These are phyloP conservation scores for Riptortus pedestris DNA, from an alignment of 1,140 invertebrate species.

Conservation along the genomic window DNA sequence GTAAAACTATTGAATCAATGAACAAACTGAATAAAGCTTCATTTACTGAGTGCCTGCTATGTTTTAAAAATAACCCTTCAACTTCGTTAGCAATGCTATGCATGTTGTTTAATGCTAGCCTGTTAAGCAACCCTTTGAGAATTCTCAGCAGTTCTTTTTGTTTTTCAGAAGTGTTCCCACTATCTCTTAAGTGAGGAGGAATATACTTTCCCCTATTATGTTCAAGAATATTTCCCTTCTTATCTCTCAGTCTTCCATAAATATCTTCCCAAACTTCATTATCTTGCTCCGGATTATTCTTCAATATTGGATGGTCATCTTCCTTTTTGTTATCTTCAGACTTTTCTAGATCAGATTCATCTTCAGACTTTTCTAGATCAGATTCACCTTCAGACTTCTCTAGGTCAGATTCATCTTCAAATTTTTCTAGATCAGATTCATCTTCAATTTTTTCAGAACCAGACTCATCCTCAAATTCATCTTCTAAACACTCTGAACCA, in stretches of 20 bases:
- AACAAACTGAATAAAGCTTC: constrained; percentile 58
- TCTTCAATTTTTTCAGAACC: constrained; percentile 30
- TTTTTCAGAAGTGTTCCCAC: constrained; percentile 36
- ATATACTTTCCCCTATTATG: constrained; percentile 57
- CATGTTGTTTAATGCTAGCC: constrained; percentile 79
- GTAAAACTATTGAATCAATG: constrained; percentile 52
- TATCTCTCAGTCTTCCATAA: constrained; percentile 75
- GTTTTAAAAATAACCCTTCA: constrained; percentile 59
- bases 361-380: constrained; percentile 29
- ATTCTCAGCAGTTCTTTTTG: constrained; percentile 51
- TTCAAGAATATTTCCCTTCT: constrained; percentile 62
- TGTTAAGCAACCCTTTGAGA: constrained; percentile 79
- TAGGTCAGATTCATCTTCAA: constrained; percentile 25
- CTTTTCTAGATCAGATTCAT: too few relatives aligned
- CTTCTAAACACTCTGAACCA: constrained; percentile 32
- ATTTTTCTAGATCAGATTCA: constrained; percentile 29
- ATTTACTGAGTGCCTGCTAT: constrained; percentile 75
- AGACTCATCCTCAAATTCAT: constrained; percentile 28
- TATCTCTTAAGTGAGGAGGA: constrained; percentile 63
- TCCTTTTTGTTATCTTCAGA: constrained; percentile 22
- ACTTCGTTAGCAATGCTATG: constrained; percentile 64
- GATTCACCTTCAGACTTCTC: constrained; percentile 26
- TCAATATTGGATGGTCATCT: constrained; percentile 22
- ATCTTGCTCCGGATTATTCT: constrained; percentile 22
- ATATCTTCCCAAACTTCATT: constrained; percentile 73